Percentiles rank a stretch among this genome's conserved stretches.
Conservation (phyloP, 2,888 invertebrate species). For the Catocala fraxini region DNA sequence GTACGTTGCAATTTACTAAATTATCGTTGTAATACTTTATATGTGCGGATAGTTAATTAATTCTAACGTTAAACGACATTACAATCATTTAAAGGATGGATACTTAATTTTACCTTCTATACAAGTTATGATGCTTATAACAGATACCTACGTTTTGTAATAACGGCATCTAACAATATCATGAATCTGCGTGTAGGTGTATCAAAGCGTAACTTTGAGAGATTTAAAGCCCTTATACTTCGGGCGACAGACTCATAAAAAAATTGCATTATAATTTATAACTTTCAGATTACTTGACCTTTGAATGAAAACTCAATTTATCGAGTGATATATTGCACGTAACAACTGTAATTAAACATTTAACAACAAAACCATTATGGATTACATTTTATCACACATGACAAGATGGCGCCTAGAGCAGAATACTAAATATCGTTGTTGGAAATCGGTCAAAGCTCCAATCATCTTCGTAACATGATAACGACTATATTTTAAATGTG, state of each 20-base stretch:
- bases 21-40: neutral
- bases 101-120: no score
- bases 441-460: constrained; percentile 56
- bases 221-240: constrained; percentile 14
- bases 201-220: constrained; percentile 7
- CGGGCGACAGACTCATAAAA: constrained; percentile 11
- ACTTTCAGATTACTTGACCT: constrained; percentile 60
- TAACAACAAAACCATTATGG: constrained; percentile 66
- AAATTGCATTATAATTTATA: constrained; percentile 17
- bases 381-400: constrained; percentile 54
- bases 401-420: constrained; percentile 66
- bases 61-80: no score
- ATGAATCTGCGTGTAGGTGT: constrained; percentile 15
- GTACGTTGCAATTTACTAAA: neutral
- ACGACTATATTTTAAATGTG: constrained; percentile 45
- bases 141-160: neutral
- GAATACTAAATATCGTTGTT: constrained; percentile 56
- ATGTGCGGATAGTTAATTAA: no score
- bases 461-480: constrained; percentile 44
- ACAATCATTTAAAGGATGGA: neutral
- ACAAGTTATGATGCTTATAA: no score
- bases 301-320: constrained; percentile 72
- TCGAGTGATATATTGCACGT: constrained; percentile 70
- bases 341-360: constrained; percentile 75
- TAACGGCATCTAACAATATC: neutral